Percentiles rank a stretch among this genome's conserved stretches.
Conservation (phyloP, 2,888 invertebrate genomes). For the Agrenia bidenticulata region DNA sequence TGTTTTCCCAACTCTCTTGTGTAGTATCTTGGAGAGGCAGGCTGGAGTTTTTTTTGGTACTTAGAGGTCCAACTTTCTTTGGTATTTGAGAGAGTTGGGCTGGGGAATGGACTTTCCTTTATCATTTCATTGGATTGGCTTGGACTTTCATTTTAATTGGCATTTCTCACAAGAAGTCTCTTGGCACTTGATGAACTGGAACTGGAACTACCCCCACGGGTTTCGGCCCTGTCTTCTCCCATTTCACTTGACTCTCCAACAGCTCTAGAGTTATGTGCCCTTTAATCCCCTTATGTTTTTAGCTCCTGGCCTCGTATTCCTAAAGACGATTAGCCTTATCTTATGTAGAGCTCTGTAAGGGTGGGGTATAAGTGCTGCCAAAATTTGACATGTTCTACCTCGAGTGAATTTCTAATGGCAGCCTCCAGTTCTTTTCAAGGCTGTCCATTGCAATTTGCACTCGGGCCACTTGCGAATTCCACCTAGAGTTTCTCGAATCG, state of each 20-base stretch:
- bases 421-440: too few relatives aligned
- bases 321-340: too few relatives aligned
- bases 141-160: slow-evolving; percentile 22
- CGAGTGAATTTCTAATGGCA: too few relatives aligned
- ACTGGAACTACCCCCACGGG: neutral
- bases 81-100: neutral
- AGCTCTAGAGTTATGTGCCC: too few relatives aligned
- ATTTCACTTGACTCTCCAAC: neutral
- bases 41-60: slow-evolving; percentile 8
- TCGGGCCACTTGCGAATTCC: too few relatives aligned
- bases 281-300: too few relatives aligned
- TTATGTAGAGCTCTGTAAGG: too few relatives aligned
- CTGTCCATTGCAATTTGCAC: too few relatives aligned
- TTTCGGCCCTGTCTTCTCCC: neutral
- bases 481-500: too few relatives aligned
- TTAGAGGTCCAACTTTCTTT: slow-evolving; percentile 3
- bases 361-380: too few relatives aligned
- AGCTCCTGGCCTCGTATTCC: too few relatives aligned
- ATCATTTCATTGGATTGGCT: slow-evolving; percentile 14
- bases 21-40: neutral
- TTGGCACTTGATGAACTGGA: slow-evolving; percentile 10
- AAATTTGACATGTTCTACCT: too few relatives aligned
- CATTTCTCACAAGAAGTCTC: slow-evolving; percentile 14
- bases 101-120: slow-evolving; percentile 4
- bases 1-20: neutral